These are phyloP conservation scores for Cyclargus thomasi DNA, from an alignment of 1,140 invertebrate genomes.

Conservation along the genomic window DNA sequence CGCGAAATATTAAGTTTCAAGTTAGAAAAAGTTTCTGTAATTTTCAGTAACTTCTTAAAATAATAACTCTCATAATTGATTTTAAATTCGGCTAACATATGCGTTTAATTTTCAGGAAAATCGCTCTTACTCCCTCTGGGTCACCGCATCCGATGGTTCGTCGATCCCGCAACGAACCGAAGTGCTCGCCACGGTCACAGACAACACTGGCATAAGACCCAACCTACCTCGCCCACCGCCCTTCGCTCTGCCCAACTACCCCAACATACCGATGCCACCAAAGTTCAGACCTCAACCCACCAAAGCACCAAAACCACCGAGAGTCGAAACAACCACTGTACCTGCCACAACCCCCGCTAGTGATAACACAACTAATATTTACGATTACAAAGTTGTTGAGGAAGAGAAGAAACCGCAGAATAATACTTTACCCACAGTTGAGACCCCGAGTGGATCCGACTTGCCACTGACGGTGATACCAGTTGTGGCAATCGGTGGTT, in stretches of 20 bases:
- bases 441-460: constrained; percentile 38
- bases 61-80: no score
- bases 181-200: constrained; percentile 58
- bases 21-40: no score
- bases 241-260: constrained; percentile 38
- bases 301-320: constrained; percentile 42
- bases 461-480: constrained; percentile 56
- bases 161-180: constrained; percentile 56
- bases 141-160: constrained; percentile 52
- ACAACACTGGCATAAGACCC: constrained; percentile 38
- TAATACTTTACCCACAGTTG: constrained; percentile 24
- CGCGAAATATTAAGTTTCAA: no score
- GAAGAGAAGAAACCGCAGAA: constrained; percentile 36
- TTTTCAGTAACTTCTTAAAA: no score
- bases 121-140: constrained; percentile 59
- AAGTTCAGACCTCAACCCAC: constrained; percentile 46
- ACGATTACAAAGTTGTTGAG: constrained; percentile 30
- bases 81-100: no score
- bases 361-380: constrained; percentile 37
- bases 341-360: constrained; percentile 47
- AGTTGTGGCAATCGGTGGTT: constrained; percentile 50
- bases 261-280: constrained; percentile 35
- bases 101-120: constrained; percentile 56
- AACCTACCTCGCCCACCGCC: constrained; percentile 48
- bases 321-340: constrained; percentile 43